Percentiles rank a stretch among this genome's conserved stretches.
phyloP scores from a whole-genome alignment of 2,888 invertebrate genomes.

The Athetis lepigone region DNA sequence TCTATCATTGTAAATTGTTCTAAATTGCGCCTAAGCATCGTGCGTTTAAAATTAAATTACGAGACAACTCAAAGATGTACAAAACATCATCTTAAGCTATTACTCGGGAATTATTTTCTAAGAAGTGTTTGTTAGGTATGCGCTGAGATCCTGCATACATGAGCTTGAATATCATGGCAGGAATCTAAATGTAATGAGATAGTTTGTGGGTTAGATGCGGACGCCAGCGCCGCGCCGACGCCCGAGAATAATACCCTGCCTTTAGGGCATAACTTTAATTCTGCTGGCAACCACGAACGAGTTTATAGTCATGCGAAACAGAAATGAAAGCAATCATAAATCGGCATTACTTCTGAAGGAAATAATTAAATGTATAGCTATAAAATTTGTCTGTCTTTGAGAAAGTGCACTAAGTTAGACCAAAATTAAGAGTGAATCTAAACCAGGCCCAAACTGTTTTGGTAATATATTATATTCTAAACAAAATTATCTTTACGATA shows the following conservation, averaged over 20 bases:
- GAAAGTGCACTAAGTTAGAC: constrained; percentile 25
- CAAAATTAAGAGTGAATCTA: neutral
- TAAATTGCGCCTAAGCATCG: constrained; percentile 31
- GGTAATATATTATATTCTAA: neutral
- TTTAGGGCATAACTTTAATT: constrained; percentile 55
- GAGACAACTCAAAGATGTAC: constrained; percentile 36
- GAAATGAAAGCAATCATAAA: constrained; percentile 50
- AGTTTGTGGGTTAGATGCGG: constrained; percentile 49
- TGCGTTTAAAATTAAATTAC: constrained; percentile 59
- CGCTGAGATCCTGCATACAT: constrained; percentile 29
- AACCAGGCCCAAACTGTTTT: neutral
- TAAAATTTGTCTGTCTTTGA: constrained; percentile 7
- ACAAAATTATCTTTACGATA: constrained; percentile 16
- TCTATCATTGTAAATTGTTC: constrained; percentile 40
- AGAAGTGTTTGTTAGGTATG: constrained; percentile 45
- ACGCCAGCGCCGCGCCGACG: constrained; percentile 19
- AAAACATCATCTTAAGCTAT: constrained; percentile 47
- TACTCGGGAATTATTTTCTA: constrained; percentile 42
- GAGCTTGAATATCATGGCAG: constrained; percentile 48
- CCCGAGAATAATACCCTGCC: constrained; percentile 39
- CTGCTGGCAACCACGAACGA: constrained; percentile 42
- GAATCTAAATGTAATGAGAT: constrained; percentile 54
- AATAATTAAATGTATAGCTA: constrained; percentile 31
- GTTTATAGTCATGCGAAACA: constrained; percentile 45
- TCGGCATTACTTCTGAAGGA: constrained; percentile 35